Evolutionary conservation across 2,113 vertebrate species (phyloP).

Genomic region (Micronycteris hirsuta): DNA sequence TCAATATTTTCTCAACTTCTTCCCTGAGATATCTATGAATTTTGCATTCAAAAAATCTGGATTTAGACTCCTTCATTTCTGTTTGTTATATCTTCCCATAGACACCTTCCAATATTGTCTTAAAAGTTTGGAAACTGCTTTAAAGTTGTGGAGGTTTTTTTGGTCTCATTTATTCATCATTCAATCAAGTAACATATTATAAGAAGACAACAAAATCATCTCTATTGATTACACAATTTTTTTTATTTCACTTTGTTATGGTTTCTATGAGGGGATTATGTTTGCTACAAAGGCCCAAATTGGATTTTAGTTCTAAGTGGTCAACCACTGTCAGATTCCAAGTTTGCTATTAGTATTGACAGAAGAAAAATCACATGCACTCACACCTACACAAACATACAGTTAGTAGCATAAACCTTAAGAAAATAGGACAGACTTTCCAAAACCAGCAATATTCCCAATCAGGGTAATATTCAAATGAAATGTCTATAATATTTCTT

Average conservation of each 20-base stretch:
- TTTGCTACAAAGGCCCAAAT: background rate
- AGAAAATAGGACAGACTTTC: background rate
- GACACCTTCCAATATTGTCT: background rate
- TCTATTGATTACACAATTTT: constrained; percentile 39
- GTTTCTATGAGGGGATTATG: constrained; percentile 5
- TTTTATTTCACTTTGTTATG: constrained; percentile 36
- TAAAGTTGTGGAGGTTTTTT: background rate
- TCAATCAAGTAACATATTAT: background rate
- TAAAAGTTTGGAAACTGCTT: background rate
- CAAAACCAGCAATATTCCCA: background rate
- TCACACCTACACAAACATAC: background rate
- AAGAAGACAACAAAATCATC: constrained; percentile 17
- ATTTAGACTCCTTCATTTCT: background rate
- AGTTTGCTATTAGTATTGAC: background rate
- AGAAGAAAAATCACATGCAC: background rate
- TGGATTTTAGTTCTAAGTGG: constrained; percentile 22
- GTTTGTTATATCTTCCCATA: background rate
- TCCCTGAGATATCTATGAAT: background rate
- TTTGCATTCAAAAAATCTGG: background rate
- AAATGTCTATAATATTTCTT: background rate
- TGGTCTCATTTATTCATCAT: background rate
- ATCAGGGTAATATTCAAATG: background rate
- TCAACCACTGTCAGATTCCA: background rate
- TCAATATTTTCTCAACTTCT: background rate
- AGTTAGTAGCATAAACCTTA: background rate